Conservation (phyloP, 2,113 vertebrate species). For the Platanista minor region DNA sequence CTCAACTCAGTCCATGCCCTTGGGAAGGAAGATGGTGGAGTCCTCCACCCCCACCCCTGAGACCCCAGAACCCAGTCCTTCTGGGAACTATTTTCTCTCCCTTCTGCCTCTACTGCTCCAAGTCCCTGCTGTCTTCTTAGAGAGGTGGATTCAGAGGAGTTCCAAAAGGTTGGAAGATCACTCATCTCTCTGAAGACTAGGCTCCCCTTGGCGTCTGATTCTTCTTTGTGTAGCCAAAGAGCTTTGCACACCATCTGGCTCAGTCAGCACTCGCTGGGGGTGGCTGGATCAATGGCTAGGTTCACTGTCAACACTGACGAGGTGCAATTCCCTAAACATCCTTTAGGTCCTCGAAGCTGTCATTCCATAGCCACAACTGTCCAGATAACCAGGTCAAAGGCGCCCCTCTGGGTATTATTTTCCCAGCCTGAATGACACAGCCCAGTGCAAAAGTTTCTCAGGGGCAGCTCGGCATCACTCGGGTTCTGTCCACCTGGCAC, state of each 20-base stretch:
- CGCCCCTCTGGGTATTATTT: slow-evolving; percentile 36
- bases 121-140: slow-evolving; percentile 17
- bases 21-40: not conserved
- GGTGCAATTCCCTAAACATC: slow-evolving; percentile 48
- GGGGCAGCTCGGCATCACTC: slow-evolving; percentile 32
- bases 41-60: not conserved
- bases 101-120: not conserved
- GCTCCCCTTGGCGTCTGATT: slow-evolving; percentile 11
- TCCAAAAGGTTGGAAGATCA: slow-evolving; percentile 28
- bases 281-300: not conserved
- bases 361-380: not conserved
- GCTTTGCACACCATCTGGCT: not conserved
- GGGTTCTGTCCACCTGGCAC: slow-evolving; percentile 69
- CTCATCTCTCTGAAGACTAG: slow-evolving; percentile 13
- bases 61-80: not conserved
- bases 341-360: slow-evolving; percentile 44
- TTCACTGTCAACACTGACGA: slow-evolving; percentile 44
- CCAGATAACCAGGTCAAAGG: slow-evolving; percentile 65
- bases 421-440: slow-evolving; percentile 51
- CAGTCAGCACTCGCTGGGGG: not conserved
- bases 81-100: not conserved
- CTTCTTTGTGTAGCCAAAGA: slow-evolving; percentile 35
- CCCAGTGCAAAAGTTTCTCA: slow-evolving; percentile 53
- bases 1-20: not conserved
- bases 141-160: slow-evolving; percentile 17